A percentile compares a stretch with the other conserved stretches of the same genome.
These are phyloP conservation scores for Galaxea fascicularis DNA, from an alignment of 92 coral and sea anemone species.

Conservation along the genomic window DNA sequence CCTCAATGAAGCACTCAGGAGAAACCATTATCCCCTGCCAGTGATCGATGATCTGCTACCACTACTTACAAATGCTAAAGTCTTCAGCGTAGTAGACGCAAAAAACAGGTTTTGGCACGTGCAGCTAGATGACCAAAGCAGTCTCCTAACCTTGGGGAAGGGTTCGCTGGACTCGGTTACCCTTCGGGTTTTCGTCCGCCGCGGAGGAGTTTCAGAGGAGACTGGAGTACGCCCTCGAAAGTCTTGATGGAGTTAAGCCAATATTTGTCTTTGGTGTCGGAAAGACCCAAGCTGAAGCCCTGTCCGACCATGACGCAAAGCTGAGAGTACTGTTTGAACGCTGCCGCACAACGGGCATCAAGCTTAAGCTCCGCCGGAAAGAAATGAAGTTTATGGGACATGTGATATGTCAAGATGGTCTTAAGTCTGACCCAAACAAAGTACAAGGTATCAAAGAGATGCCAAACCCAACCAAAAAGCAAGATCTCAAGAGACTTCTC, in stretches of 20 bases:
- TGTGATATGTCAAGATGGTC: no score
- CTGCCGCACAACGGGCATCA: not conserved
- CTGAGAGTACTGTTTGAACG: not conserved
- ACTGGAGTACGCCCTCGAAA: conserved; percentile 1
- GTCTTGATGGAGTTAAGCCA: conserved; percentile 4
- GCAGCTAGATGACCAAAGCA: not conserved
- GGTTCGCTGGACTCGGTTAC: conserved; percentile 5
- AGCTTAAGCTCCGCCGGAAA: not conserved
- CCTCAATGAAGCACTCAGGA: no score
- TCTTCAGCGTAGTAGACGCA: no score
- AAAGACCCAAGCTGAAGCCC: not conserved
- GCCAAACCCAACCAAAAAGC: not conserved
- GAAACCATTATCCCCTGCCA: no score
- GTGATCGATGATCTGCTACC: not conserved
- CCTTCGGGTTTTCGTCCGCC: not conserved
- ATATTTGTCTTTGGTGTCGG: not conserved
- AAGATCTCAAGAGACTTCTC: conserved; percentile 10
- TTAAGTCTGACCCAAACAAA: not conserved
- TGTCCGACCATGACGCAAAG: not conserved
- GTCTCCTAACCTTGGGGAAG: conserved; percentile 12
- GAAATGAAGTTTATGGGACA: not conserved
- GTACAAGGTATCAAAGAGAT: not conserved
- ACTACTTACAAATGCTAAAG: not conserved
- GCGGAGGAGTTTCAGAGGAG: conserved; percentile 4
- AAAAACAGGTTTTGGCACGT: not conserved